phyloP scores from a whole-genome alignment of 2,888 invertebrate genomes.

The Drosophila ezoana region DNA sequence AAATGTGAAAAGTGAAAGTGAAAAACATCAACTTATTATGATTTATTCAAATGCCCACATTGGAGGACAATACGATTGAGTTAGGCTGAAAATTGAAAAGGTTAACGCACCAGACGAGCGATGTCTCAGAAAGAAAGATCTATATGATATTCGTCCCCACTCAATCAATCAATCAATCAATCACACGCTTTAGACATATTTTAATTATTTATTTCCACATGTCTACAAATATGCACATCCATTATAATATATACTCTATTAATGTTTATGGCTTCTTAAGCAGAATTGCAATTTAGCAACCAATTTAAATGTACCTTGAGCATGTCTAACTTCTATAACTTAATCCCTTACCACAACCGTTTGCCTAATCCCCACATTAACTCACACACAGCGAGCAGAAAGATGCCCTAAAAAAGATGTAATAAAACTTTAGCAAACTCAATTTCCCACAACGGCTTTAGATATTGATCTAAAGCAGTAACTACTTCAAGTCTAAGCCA shows the following conservation, averaged over 20 bases:
- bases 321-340: constrained; percentile 3
- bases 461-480: constrained; percentile 46
- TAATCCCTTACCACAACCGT: constrained; percentile 16
- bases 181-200: not conserved
- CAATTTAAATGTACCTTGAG: constrained; percentile 11
- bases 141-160: not conserved
- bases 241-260: not conserved
- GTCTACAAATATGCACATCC: not conserved
- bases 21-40: constrained; percentile 2
- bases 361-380: constrained; percentile 38
- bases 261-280: not conserved
- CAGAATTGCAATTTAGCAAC: constrained; percentile 13
- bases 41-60: constrained; percentile 9
- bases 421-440: constrained; percentile 54
- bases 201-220: not conserved
- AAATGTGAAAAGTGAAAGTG: constrained; percentile 15
- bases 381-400: constrained; percentile 7
- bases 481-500: constrained; percentile 38
- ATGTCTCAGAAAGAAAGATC: not conserved
- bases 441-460: constrained; percentile 49
- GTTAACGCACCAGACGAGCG: not conserved
- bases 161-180: constrained; percentile 6
- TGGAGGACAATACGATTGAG: constrained; percentile 1
- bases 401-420: constrained; percentile 29
- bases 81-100: constrained; percentile 3